phyloP scores from a whole-genome alignment of 2,113 vertebrate genomes.

The Vireo altiloquus region DNA sequence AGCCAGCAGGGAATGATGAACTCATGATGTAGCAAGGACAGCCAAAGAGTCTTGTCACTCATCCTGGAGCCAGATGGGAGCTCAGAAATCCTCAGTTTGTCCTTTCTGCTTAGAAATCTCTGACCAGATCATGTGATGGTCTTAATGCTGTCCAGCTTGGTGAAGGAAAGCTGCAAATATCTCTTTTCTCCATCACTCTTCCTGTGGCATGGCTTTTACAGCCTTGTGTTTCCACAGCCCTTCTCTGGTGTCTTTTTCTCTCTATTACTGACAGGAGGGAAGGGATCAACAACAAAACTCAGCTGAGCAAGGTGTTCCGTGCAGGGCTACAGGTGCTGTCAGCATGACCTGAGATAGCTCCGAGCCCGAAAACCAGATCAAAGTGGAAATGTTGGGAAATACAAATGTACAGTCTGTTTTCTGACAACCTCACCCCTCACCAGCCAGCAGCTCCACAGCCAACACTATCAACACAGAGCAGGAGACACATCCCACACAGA shows the following conservation, averaged over 20 bases:
- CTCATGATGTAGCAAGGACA: background rate
- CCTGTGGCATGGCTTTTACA: background rate
- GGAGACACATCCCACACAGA: background rate
- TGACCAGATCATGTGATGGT: background rate
- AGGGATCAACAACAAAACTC: background rate
- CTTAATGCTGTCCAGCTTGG: background rate
- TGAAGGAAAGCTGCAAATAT: background rate
- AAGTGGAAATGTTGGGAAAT: slow-evolving; percentile 55
- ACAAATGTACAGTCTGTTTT: background rate
- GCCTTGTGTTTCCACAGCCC: background rate
- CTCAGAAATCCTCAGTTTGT: background rate
- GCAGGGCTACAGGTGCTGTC: slow-evolving; percentile 32
- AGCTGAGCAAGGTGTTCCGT: background rate
- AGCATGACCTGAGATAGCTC: slow-evolving; percentile 50
- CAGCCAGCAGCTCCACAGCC: background rate
- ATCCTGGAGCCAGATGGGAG: background rate
- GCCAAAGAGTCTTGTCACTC: background rate
- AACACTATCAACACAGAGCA: background rate
- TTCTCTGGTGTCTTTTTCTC: background rate
- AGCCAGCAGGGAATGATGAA: background rate
- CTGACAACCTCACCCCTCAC: slow-evolving; percentile 28
- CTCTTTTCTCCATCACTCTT: background rate
- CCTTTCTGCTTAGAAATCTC: background rate
- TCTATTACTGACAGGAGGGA: background rate
- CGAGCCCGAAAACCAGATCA: slow-evolving; percentile 46